Evolutionary conservation across 1,140 invertebrate genomes (phyloP).

Genomic region (Drosophila eugracilis): DNA sequence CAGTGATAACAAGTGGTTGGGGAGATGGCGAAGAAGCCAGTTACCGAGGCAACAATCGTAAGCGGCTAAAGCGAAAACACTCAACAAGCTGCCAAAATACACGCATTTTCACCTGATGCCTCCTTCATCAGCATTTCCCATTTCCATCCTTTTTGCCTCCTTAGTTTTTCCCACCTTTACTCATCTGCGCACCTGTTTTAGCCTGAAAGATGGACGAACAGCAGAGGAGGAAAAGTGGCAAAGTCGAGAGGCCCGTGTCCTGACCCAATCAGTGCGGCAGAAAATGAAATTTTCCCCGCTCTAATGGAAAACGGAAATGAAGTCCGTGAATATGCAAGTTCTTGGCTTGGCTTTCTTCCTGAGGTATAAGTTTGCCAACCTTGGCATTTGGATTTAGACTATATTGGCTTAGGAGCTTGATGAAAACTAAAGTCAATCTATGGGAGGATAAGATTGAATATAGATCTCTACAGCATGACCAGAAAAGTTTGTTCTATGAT

Average conservation of each 20-base stretch:
- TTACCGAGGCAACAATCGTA: conserved; percentile 14
- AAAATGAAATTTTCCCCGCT: conserved; percentile 61
- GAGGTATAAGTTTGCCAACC: not conserved
- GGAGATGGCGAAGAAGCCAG: not conserved
- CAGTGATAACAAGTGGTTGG: not conserved
- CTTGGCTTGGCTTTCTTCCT: not conserved
- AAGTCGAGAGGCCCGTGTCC: conserved; percentile 8
- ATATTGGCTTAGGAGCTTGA: conserved; percentile 15
- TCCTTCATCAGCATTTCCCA: too few species aligned
- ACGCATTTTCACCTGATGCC: conserved; percentile 53
- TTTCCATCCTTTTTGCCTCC: conserved; percentile 4
- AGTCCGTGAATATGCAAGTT: conserved; percentile 46
- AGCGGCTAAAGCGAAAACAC: conserved; percentile 34
- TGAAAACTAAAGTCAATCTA: conserved; percentile 19
- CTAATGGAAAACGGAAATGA: conserved; percentile 68
- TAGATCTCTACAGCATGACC: not conserved
- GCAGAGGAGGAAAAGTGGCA: conserved; percentile 17
- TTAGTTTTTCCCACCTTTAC: not conserved
- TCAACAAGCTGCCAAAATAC: conserved; percentile 31
- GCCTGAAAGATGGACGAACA: conserved; percentile 1
- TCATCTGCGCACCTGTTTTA: conserved; percentile 57
- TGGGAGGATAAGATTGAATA: not conserved
- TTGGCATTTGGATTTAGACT: conserved; percentile 6
- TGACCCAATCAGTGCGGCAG: conserved; percentile 63
- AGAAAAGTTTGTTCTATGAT: conserved; percentile 22